Evolutionary conservation across 2,113 vertebrate species (phyloP).

Genomic region (Tiliqua scincoides): DNA sequence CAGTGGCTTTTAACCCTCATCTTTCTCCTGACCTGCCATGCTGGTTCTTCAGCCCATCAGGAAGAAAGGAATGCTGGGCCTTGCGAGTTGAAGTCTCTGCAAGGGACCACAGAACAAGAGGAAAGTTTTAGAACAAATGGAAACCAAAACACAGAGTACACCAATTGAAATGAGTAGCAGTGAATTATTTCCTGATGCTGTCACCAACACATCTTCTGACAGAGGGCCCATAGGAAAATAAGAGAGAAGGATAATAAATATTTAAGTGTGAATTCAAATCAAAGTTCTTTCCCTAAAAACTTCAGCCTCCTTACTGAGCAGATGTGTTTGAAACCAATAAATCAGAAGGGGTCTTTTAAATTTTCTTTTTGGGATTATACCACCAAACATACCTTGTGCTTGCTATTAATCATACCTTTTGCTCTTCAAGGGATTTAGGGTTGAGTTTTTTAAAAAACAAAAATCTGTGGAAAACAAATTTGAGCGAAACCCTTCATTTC

Average conservation of each 20-base stretch:
- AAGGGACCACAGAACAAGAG: too few relatives aligned
- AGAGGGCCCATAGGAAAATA: slow-evolving; percentile 5
- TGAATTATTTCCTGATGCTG: background rate
- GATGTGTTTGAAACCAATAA: slow-evolving; percentile 6
- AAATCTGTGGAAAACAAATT: background rate
- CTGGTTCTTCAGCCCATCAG: too few relatives aligned
- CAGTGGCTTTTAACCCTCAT: too few relatives aligned
- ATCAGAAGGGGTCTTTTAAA: slow-evolving; percentile 5
- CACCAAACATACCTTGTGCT: slow-evolving; percentile 7
- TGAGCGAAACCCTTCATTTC: background rate
- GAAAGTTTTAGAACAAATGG: background rate
- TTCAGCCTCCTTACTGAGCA: background rate
- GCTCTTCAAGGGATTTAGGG: background rate
- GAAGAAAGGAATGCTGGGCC: too few relatives aligned
- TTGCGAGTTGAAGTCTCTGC: too few relatives aligned
- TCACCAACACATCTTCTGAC: background rate
- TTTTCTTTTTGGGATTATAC: background rate
- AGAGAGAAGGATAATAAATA: slow-evolving; percentile 4
- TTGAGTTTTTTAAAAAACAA: too few relatives aligned
- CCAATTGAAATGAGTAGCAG: background rate
- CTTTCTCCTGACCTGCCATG: too few relatives aligned
- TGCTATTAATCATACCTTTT: slow-evolving; percentile 4
- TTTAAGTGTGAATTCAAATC: slow-evolving; percentile 1
- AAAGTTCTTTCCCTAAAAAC: slow-evolving; percentile 6
- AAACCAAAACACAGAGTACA: background rate